A percentile compares a stretch with the other conserved stretches of the same genome.
phyloP scores from a whole-genome alignment of 1,140 invertebrate species.

The Luehdorfia chinensis region DNA sequence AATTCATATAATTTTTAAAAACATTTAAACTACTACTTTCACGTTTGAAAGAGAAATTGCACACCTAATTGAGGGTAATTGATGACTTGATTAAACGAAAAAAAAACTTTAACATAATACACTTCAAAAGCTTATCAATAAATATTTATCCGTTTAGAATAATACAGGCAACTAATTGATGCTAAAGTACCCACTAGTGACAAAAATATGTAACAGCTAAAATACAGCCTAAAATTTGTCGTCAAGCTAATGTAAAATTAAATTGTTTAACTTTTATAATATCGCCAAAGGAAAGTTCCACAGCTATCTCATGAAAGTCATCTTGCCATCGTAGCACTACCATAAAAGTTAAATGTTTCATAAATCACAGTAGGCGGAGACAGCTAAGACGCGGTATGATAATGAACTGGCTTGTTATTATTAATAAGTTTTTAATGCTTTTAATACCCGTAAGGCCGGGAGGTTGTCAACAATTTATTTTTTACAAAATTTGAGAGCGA shows the following conservation, averaged over 20 bases:
- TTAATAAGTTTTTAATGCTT: constrained; percentile 32
- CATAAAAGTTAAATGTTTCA: constrained; percentile 54
- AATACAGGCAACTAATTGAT: too few species aligned
- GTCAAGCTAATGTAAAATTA: neutral
- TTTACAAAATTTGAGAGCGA: too few species aligned
- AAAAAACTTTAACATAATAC: too few species aligned
- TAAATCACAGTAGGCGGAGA: constrained; percentile 41
- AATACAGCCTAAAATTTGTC: neutral
- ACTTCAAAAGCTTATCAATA: too few species aligned
- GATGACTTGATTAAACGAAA: too few species aligned
- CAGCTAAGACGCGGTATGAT: constrained; percentile 24
- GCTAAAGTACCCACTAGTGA: too few species aligned
- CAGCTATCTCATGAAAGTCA: constrained; percentile 32
- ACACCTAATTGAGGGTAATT: too few species aligned
- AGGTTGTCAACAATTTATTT: constrained; percentile 4
- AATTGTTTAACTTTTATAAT: constrained; percentile 50
- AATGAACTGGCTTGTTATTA: constrained; percentile 45
- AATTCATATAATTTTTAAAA: too few species aligned
- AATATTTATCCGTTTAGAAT: too few species aligned
- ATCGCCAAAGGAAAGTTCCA: constrained; percentile 44
- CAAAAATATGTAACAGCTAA: too few species aligned
- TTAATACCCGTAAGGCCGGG: constrained; percentile 7
- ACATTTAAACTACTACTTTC: too few species aligned
- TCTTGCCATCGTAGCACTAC: constrained; percentile 47
- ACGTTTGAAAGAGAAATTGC: too few species aligned